Evolutionary conservation across 1,140 invertebrate species (phyloP), one percentile per base, ranked within the genome.

Genomic region (Bombus pyrosoma): DNA sequence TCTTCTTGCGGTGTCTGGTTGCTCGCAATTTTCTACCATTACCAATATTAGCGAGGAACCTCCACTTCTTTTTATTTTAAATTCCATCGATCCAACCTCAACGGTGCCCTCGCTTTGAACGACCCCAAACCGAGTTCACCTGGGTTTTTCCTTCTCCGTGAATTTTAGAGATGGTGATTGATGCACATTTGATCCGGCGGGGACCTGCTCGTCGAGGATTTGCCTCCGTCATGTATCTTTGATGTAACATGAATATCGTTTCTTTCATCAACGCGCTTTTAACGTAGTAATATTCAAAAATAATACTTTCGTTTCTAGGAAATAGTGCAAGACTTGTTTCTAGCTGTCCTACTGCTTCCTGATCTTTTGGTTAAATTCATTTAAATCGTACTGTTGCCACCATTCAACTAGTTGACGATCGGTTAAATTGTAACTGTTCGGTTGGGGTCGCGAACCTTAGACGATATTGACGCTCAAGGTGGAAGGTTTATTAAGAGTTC

Each of bases 11-110:
- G 75, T 79, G 66, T 18, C 75, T 22, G 82, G 62, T 39, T 57
- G 74, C 37, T 85, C 76, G 83, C 68, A 80, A 85, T 80, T 80
- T 72, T 62, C 53, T 32, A 28, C 76, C 83, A 85, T 85, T 85
- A 85, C 76, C 83, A 57, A 85, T 85, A 85, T 80, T 80, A 85
- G 47, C 76, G 68, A 25, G 28, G 22, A 34, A 3, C 32, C 47
- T 25, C 34, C 18, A 0, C 3, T 39, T 69, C 66, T 84, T 79
- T 84, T 80, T 85, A 62, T 85, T 85, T 80, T 73, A 78, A 85
- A 72, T 80, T 34, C 47, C 68, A 85, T 85, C 77, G 64, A 85
- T 69, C 62, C 25, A 41, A 5, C 53, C 59, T 47, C 66, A 34
- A 41, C 47, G 28, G 39, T 28, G 28, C 15, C 69, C 25, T 10